These are phyloP conservation scores for Rhynchomys soricoides DNA, from an alignment of 2,113 vertebrate genomes.

Conservation along the genomic window DNA sequence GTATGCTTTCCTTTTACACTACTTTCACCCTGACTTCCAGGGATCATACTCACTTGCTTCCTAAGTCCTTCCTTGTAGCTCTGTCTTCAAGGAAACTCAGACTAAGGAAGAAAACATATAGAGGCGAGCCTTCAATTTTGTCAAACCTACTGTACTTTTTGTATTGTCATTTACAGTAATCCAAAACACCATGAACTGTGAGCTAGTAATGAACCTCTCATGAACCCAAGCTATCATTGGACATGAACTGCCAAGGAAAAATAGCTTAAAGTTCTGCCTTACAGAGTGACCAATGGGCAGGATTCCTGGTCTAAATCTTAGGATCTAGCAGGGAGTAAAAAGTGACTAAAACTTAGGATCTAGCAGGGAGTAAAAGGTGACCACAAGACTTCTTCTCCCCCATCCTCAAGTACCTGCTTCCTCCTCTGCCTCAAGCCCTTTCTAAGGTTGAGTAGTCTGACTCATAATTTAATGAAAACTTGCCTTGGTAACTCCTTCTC, in stretches of 20 bases:
- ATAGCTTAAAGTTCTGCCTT: constrained; percentile 31
- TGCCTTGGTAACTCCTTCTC: constrained; percentile 37
- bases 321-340: neutral
- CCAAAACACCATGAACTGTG: neutral
- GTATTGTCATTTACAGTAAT: constrained; percentile 11
- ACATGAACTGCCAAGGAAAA: constrained; percentile 42
- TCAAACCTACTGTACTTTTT: neutral
- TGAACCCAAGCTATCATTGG: constrained; percentile 26
- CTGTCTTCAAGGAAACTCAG: neutral
- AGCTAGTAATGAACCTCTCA: constrained; percentile 50
- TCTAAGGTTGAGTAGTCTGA: constrained; percentile 31
- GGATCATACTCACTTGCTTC: neutral
- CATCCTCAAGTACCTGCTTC: neutral
- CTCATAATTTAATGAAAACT: constrained; percentile 55
- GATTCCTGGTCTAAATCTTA: constrained; percentile 6
- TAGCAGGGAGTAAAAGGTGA: neutral
- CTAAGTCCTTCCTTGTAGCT: neutral
- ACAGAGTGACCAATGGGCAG: neutral
- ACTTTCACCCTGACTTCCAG: neutral
- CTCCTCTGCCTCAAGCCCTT: neutral
- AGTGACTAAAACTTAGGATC: neutral
- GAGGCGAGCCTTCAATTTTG: neutral
- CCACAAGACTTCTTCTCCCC: constrained; percentile 12
- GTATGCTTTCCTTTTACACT: neutral
- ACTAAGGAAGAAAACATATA: neutral